A percentile compares a stretch with the other conserved stretches of the same genome.
Evolutionary conservation across 1,140 invertebrate species (phyloP).

Genomic region (Temnothorax curvispinosus): DNA sequence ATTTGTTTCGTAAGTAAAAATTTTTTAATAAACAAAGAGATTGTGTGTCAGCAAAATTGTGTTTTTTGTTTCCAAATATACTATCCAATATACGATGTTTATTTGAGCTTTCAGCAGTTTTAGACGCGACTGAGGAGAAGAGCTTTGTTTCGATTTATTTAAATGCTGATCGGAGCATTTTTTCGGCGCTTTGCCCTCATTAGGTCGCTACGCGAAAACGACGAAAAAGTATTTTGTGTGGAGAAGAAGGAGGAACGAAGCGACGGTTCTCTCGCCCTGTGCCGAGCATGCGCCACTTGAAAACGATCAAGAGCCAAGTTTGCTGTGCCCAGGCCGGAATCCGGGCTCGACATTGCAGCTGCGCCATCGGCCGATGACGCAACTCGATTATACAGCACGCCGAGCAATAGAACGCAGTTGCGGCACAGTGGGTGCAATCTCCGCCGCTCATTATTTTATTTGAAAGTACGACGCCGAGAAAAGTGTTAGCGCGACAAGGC

Average conservation of each 20-base stretch:
- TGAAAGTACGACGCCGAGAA: constrained; percentile 32
- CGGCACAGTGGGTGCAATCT: constrained; percentile 10
- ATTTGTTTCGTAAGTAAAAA: neutral
- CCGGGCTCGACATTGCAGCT: constrained; percentile 54
- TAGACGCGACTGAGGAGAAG: neutral
- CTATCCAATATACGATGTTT: neutral
- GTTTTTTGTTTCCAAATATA: neutral
- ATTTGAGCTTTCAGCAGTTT: neutral
- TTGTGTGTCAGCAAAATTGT: too few species aligned
- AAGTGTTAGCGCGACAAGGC: constrained; percentile 19
- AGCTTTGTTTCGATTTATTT: neutral
- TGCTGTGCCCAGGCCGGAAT: constrained; percentile 52
- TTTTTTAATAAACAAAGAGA: neutral
- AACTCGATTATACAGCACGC: constrained; percentile 60
- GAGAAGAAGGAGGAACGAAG: neutral
- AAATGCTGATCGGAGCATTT: neutral
- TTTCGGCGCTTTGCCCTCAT: constrained; percentile 16
- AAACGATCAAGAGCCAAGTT: constrained; percentile 61
- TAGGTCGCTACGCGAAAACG: constrained; percentile 16
- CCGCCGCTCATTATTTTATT: constrained; percentile 48
- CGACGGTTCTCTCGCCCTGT: neutral
- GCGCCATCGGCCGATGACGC: constrained; percentile 63
- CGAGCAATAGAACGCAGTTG: constrained; percentile 63
- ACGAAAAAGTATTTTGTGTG: neutral
- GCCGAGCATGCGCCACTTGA: constrained; percentile 56